These are phyloP conservation scores for Andrena hattorfiana DNA, from an alignment of 2,888 invertebrate species.

Conservation along the genomic window DNA sequence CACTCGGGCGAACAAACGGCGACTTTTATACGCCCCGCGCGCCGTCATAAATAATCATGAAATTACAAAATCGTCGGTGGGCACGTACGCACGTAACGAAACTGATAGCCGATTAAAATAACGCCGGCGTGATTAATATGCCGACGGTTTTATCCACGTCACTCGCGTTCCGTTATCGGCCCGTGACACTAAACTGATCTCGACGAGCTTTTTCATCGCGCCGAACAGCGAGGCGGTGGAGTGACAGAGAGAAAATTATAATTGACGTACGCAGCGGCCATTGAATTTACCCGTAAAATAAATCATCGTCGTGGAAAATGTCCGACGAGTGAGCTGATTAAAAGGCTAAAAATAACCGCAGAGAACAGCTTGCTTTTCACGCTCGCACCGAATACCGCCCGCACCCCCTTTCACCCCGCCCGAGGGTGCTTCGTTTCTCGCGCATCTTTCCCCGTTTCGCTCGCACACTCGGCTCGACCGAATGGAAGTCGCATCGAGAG, in stretches of 20 bases:
- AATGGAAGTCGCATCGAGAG: conserved; percentile 24
- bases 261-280: conserved; percentile 49
- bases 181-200: conserved; percentile 50
- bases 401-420: not conserved
- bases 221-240: not conserved
- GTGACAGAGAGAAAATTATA: conserved; percentile 49
- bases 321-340: not conserved
- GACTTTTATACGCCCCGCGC: not conserved
- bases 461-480: not conserved
- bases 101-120: conserved; percentile 35
- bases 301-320: conserved; percentile 23
- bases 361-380: not conserved
- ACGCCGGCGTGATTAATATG: conserved; percentile 28
- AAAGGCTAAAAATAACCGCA: conserved; percentile 21
- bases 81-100: not conserved
- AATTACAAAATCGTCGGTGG: not conserved
- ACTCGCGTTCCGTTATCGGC: conserved; percentile 53
- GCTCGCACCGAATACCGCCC: not conserved
- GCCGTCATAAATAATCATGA: conserved; percentile 4
- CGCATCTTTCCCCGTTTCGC: not conserved
- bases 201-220: conserved; percentile 49
- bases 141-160: conserved; percentile 45
- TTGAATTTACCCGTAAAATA: conserved; percentile 48
- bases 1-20: not conserved
- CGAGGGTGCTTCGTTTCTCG: not conserved